Evolutionary conservation across 2,113 vertebrate genomes (phyloP), one percentile per base, ranked within the genome.

Genomic region (Rhinopithecus roxellana): DNA sequence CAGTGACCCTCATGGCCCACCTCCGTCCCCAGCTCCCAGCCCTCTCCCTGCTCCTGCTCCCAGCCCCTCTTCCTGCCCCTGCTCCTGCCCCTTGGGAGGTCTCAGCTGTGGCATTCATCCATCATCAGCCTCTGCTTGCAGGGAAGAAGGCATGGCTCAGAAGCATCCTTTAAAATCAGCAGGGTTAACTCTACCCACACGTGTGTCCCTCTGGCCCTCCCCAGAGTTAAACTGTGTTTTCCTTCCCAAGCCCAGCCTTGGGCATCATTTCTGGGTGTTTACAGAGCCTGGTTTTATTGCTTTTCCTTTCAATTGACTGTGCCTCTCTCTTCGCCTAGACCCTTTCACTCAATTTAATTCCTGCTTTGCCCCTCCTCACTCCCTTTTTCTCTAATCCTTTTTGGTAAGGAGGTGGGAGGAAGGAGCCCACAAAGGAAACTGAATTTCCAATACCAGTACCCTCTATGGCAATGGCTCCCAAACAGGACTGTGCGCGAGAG

Each of bases 121-220:
- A 4, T 35, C 78, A 81, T 6, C 69, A 25, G 48, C 32, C 61
- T 74, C 80, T 10, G 55, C 35, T 69, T 10, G 16, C 23, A 3
- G 79, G 81, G 40, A 86, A 25, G 1, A 17, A 84, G 48, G 22
- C 10, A 11, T 13, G 9, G 69, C 78, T 22, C 32, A 30, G 38
- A 89, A 89, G 38, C 43, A 69, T 45, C 75, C 52, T 82, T 48
- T 64, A 74, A 74, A 95, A 35, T 81, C 48, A 7, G 45, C 61
- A 67, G 48, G 61, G 48, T 27, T 30, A 3, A 20, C 64, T 77
- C 82, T 8, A 20, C 18, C 30, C 2, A 0, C 64, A 22, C 3
- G 1, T 3, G 1, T 3, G 20, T 43, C 27, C 3, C 0, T 32
- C 45, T 69, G 67, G 38, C 14, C n/a, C 13, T 59, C n/a, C 10